Conservation (phyloP, 2,113 vertebrate genomes). For the Leptodactylus fuscus region DNA sequence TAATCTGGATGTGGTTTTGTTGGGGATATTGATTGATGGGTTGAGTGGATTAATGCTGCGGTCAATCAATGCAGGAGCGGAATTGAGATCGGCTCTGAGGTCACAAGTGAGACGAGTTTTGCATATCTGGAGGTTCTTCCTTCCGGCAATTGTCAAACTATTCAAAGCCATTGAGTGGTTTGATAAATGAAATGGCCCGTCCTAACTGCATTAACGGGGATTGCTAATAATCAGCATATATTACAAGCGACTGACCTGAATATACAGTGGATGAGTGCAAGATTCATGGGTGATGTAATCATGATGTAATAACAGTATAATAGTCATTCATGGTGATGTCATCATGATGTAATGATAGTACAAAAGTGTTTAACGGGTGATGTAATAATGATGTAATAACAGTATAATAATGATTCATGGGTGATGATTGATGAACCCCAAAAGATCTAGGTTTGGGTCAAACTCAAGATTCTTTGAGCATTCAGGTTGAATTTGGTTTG, state of each 20-base stretch:
- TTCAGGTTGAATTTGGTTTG: no score
- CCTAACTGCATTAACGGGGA: not conserved
- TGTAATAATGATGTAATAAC: no score
- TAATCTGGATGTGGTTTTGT: conserved; percentile 22
- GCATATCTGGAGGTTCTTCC: not conserved
- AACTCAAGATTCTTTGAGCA: no score
- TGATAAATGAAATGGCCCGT: conserved; percentile 4
- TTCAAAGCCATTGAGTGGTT: conserved; percentile 8
- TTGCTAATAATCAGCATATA: not conserved
- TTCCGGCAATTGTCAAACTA: conserved; percentile 19
- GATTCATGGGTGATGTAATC: no score
- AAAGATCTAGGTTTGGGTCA: no score
- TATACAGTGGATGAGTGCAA: not conserved
- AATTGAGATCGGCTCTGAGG: not conserved
- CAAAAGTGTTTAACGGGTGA: no score
- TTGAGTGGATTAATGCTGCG: not conserved
- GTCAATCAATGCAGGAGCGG: conserved; percentile 30
- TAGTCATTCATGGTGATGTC: no score
- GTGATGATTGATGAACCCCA: no score
- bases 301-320: no score
- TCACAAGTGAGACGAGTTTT: conserved; percentile 20
- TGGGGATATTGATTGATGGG: conserved; percentile 44
- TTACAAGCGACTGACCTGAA: not conserved
- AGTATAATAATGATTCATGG: no score
- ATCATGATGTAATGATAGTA: no score